Percentiles rank a stretch among this genome's conserved stretches.
Evolutionary conservation across 1,140 invertebrate species (phyloP).

Genomic region (Cyclina sinensis): DNA sequence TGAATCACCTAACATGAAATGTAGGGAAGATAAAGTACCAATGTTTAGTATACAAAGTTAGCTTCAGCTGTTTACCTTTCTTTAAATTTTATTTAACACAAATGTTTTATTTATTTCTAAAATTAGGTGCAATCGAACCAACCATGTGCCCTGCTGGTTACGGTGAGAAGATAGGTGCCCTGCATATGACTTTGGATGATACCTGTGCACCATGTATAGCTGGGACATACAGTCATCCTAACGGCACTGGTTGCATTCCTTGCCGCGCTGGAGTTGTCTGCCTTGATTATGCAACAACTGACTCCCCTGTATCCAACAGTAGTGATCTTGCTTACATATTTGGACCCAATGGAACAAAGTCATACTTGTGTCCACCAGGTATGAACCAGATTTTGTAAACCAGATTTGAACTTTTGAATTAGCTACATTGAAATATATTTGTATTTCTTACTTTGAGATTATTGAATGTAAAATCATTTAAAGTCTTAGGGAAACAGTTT

Average conservation of each 20-base stretch:
- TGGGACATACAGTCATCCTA: slow-evolving; percentile 80
- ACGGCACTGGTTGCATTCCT: slow-evolving; percentile 76
- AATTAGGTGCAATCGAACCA: slow-evolving; percentile 83
- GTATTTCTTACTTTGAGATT: too few relatives aligned
- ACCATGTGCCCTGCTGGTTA: slow-evolving; percentile 83
- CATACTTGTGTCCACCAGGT: slow-evolving; percentile 84
- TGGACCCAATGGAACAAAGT: slow-evolving; percentile 80
- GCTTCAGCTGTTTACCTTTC: too few relatives aligned
- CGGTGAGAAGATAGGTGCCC: slow-evolving; percentile 81
- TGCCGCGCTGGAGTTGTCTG: slow-evolving; percentile 85
- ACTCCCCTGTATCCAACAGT: slow-evolving; percentile 80
- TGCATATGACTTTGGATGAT: slow-evolving; percentile 78
- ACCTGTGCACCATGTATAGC: slow-evolving; percentile 83
- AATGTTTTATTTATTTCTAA: too few relatives aligned
- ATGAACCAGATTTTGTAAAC: too few relatives aligned
- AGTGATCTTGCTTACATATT: slow-evolving; percentile 72
- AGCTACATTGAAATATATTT: too few relatives aligned
- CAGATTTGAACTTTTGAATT: too few relatives aligned
- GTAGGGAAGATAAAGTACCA: too few relatives aligned
- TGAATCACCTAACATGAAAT: too few relatives aligned
- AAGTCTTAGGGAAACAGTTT: too few relatives aligned
- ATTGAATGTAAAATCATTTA: too few relatives aligned
- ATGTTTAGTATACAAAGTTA: too few relatives aligned
- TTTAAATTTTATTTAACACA: too few relatives aligned
- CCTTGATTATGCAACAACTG: slow-evolving; percentile 78